Evolutionary conservation across 1,140 invertebrate species (phyloP).

Genomic region (Bombus waltoni): DNA sequence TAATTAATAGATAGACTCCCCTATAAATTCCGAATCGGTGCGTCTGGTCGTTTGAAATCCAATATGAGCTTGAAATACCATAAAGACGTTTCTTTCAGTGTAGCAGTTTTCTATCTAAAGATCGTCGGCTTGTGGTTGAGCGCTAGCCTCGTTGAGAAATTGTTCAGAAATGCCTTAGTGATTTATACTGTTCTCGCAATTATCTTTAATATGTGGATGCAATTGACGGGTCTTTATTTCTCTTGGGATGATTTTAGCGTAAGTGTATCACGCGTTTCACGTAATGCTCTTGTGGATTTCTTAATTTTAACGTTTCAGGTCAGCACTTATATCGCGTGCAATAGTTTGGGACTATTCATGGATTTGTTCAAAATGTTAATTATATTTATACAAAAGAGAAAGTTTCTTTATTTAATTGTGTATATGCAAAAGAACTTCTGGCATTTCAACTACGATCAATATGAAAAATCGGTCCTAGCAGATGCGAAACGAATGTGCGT

Average conservation of each 20-base stretch:
- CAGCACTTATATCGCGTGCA: constrained; percentile 44
- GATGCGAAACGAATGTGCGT: constrained; percentile 30
- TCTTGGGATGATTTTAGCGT: constrained; percentile 56
- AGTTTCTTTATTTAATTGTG: constrained; percentile 45
- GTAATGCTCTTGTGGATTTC: not conserved
- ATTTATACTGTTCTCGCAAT: constrained; percentile 36
- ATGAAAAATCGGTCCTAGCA: constrained; percentile 26
- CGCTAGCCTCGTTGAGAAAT: constrained; percentile 2
- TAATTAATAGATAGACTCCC: not conserved
- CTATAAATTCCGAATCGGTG: not conserved
- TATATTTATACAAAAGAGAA: constrained; percentile 11
- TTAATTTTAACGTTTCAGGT: constrained; percentile 39
- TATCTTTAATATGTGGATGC: not conserved
- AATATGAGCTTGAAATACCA: not conserved
- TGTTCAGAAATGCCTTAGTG: constrained; percentile 1
- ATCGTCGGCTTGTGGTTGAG: constrained; percentile 58
- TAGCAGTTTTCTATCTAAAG: constrained; percentile 52
- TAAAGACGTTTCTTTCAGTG: constrained; percentile 48
- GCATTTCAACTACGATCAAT: constrained; percentile 44
- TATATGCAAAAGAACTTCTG: constrained; percentile 62
- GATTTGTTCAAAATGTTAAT: constrained; percentile 51
- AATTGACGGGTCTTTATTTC: constrained; percentile 46
- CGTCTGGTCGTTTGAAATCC: not conserved
- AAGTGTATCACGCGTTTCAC: constrained; percentile 26
- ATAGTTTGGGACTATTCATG: constrained; percentile 40